Conservation (phyloP, 2,888 invertebrate species). For the Dynastes hyllus region DNA sequence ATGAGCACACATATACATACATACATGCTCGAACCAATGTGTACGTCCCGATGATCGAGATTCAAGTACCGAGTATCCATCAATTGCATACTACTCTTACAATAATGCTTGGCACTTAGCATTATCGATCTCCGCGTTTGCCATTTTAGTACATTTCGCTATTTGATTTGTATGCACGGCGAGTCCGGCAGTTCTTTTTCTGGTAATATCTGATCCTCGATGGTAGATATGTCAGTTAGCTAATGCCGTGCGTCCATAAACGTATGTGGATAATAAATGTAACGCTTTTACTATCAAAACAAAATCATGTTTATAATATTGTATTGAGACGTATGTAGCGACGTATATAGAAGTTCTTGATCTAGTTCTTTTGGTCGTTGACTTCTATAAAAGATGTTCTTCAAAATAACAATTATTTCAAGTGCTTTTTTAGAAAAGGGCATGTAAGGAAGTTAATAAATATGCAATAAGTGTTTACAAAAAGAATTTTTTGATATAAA, state of each 20-base stretch:
- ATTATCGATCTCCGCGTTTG: constrained; percentile 34
- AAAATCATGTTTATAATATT: too few relatives aligned
- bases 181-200: constrained; percentile 5
- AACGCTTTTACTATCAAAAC: too few relatives aligned
- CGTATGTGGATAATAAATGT: neutral
- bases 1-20: neutral
- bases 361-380: too few relatives aligned
- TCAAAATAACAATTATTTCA: too few relatives aligned
- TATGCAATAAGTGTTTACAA: too few relatives aligned
- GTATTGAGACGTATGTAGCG: too few relatives aligned
- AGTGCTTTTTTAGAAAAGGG: too few relatives aligned
- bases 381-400: too few relatives aligned
- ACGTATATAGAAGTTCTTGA: too few relatives aligned
- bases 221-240: constrained; percentile 18
- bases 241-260: constrained; percentile 12
- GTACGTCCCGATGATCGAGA: constrained; percentile 34
- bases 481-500: too few relatives aligned
- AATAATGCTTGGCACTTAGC: constrained; percentile 35
- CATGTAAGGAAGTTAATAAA: too few relatives aligned
- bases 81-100: constrained; percentile 45
- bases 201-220: constrained; percentile 19
- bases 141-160: constrained; percentile 35
- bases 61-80: constrained; percentile 44
- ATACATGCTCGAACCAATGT: constrained; percentile 4
- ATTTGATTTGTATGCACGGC: constrained; percentile 16